phyloP scores from a whole-genome alignment of 2,888 invertebrate genomes.

The Furcula furcula region DNA sequence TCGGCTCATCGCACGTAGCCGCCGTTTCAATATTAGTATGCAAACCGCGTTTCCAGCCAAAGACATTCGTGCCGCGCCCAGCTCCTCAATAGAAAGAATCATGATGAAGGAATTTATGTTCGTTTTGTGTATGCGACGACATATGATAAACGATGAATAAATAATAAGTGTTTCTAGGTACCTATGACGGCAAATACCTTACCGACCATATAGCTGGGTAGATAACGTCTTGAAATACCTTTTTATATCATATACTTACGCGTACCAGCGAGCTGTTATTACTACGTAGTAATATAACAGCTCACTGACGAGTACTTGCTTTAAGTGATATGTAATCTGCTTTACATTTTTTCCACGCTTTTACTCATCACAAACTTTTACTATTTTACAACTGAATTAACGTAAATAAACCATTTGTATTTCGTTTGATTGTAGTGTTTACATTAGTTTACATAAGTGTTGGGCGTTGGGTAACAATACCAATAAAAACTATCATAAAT shows the following conservation, averaged over 20 bases:
- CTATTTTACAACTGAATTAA: conserved; percentile 15
- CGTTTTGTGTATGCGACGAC: conserved; percentile 41
- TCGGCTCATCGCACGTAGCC: conserved; percentile 50
- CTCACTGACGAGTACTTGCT: neutral
- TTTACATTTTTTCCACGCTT: neutral
- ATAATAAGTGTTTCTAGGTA: conserved; percentile 52
- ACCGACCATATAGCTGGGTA: conserved; percentile 9
- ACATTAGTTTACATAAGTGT: conserved; percentile 4
- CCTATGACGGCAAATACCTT: conserved; percentile 29
- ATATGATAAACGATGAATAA: conserved; percentile 67
- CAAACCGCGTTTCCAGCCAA: conserved; percentile 64
- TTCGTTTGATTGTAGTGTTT: conserved; percentile 6
- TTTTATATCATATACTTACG: no score
- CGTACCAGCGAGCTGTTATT: no score
- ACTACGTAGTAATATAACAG: neutral
- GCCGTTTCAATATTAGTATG: conserved; percentile 61
- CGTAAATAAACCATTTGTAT: conserved; percentile 16
- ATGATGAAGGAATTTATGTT: conserved; percentile 73
- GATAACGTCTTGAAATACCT: no score
- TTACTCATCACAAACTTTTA: conserved; percentile 4
- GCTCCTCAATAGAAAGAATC: conserved; percentile 73
- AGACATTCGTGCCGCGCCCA: conserved; percentile 73
- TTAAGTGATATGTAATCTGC: neutral
- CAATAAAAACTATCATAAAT: conserved; percentile 4
- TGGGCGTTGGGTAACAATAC: conserved; percentile 13